phyloP scores from a whole-genome alignment of 2,113 vertebrate species.

The Tupaia tana region DNA sequence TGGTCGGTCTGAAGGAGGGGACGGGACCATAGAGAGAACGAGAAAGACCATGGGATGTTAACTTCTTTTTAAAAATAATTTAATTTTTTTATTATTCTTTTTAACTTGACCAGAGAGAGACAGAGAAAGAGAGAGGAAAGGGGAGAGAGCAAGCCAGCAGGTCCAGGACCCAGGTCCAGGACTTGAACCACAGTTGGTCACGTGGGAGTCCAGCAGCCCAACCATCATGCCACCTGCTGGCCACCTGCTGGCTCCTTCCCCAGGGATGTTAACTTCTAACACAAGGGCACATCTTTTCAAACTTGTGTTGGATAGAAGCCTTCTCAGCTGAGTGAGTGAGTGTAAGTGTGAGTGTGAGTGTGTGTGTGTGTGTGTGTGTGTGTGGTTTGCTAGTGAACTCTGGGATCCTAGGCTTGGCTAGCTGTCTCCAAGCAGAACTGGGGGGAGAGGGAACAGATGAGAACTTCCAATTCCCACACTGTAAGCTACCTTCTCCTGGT shows the following conservation, averaged over 20 bases:
- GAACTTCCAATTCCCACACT: background rate
- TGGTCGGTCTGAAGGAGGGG: conserved; percentile 87
- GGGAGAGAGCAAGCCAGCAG: too few relatives aligned
- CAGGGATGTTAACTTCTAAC: background rate
- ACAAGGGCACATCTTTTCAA: background rate
- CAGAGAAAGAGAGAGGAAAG: too few relatives aligned
- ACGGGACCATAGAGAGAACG: background rate
- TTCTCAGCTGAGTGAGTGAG: background rate
- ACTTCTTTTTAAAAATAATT: background rate
- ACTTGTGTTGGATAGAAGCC: background rate
- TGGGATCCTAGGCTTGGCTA: background rate
- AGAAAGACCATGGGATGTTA: background rate
- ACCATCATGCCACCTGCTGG: too few relatives aligned
- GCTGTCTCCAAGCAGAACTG: conserved; percentile 5
- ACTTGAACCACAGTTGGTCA: too few relatives aligned
- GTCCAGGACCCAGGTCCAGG: too few relatives aligned
- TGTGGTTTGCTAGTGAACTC: background rate
- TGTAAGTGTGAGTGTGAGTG: background rate
- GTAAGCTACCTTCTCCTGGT: background rate
- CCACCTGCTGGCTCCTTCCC: too few relatives aligned
- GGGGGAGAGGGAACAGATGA: background rate
- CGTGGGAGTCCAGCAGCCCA: too few relatives aligned
- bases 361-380: background rate
- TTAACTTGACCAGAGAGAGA: too few relatives aligned
- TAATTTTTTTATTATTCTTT: too few relatives aligned